Base-by-base conservation (phyloP, 2,797 vertebrate species). In the Manis javanica region DNA sequence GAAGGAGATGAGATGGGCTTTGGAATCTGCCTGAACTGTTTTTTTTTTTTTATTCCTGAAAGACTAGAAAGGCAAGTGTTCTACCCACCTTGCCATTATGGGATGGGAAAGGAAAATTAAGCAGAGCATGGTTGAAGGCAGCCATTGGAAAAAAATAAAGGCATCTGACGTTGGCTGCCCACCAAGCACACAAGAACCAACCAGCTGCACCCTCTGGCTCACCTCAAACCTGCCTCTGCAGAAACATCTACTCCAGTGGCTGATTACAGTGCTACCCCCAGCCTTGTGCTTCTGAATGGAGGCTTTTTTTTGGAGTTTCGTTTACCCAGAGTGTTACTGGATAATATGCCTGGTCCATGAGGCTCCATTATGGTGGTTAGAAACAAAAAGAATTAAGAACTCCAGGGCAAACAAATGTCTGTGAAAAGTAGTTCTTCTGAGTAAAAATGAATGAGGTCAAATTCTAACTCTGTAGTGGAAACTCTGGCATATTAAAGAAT, bases 381-480 rank as follows among this genome's bases (percentile, higher is more conserved):
- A 75, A 53, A 51, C 24, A 79, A 68, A 79, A 92, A 59, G 61
- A 85, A 75, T 49, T 19, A 84, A 84, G 37, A 87, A 87, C 6
- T 42, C 16, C 5, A 16, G 29, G 14, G 10, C 69, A 51, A 49
- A 51, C 23, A n/a, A 39, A 71, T 82, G 12, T 51, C 21, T n/a
- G 18, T 90, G 59, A 79, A 87, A 92, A 75, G 49, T 19, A 91
- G 23, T 18, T n/a, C 34, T 77, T 92, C 31, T 71, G 66, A 66
- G 24, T 75, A 64, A 91, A 81, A 91, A 82, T 16, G 5, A 24
- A 37, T 26, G 11, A 34, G 21, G 6, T 59, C 42, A 19, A 77
- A 63, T 91, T 91, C 78, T 72, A 31, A 12, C 81, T 71, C 29
- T 90, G 21, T 16, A 61, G 59, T 71, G 11, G 49, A 68, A 90